Base-by-base conservation (phyloP, 2,888 invertebrate species). In the Agrochola circellaris region DNA sequence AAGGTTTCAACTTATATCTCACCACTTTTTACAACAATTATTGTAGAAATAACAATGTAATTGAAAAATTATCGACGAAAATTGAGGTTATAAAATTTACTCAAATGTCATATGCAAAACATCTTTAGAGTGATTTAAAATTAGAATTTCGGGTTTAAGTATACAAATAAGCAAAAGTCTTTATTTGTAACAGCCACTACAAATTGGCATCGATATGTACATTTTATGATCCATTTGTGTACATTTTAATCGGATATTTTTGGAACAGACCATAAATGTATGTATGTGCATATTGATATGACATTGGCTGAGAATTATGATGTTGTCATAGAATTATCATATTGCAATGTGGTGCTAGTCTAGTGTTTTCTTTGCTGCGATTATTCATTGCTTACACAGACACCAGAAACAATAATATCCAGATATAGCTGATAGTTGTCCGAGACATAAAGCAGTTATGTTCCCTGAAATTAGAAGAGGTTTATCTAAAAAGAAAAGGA, bases 241-340 rank as follows among this genome's bases (percentile, higher is more conserved):
- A 45, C 20, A 45, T 65, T 65, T 26, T 20, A 6, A 3, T 45
- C 20, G 26, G 6, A 20, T 26, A 20, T 1, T 26, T 65, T 65
- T 26, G 20, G 20, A 45, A 65, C 20, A 45, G 11, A 65, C 11
- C 7, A 26, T 20, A 20, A 5, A n/a, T 4, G 0, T n/a, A 38
- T 54, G 30, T 58, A 71, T 8, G 26, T 61, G 11, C 51, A 73
- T 69, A 66, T 58, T 74, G 51, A 80, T 75, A 48, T 67, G 56
- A 42, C 42, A 54, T 69, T 74, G 54, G 26, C n/a, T 68, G 45
- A 30, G 34, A 60, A 65, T 56, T 65, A 64, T 51, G 34, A 61
- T 69, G 73, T 45, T 65, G 38, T 34, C n/a, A 58, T 66, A 54
- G 34, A 56, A 82, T 79, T 82, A 76, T 62, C 67, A 82, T 75